Conservation (phyloP, 2,888 invertebrate genomes). For the Theretra japonica region DNA sequence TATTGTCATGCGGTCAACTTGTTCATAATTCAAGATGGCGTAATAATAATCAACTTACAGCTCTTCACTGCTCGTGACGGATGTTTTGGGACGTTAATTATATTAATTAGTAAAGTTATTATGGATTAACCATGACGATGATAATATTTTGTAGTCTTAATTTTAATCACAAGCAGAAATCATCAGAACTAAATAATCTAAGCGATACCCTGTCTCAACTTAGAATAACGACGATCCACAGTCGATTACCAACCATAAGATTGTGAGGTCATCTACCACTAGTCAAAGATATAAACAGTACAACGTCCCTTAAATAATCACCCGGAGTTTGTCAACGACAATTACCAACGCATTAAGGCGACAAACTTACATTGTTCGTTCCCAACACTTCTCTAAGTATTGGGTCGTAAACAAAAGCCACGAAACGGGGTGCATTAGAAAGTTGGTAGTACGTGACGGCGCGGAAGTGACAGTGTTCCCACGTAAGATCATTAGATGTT, state of each 20-base stretch:
- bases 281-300: neutral
- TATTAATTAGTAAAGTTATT: too few relatives aligned
- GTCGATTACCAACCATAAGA: too few relatives aligned
- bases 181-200: too few relatives aligned
- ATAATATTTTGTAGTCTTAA: too few relatives aligned
- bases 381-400: neutral
- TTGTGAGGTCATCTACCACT: too few relatives aligned
- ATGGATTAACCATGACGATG: too few relatives aligned
- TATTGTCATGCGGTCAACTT: neutral
- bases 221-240: too few relatives aligned
- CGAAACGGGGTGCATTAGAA: constrained; percentile 2
- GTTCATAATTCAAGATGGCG: neutral
- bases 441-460: constrained; percentile 52
- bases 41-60: neutral
- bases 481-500: constrained; percentile 74
- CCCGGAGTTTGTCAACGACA: constrained; percentile 2
- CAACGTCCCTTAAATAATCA: neutral
- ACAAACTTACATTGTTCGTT: neutral
- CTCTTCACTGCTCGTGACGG: neutral
- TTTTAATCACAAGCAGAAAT: too few relatives aligned
- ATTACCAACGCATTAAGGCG: constrained; percentile 3
- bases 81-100: too few relatives aligned
- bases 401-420: constrained; percentile 22
- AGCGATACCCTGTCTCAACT: too few relatives aligned
- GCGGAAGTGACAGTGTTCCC: constrained; percentile 50